Base-by-base conservation (phyloP, 2,113 vertebrate genomes). In the Neodon shergylaensis region DNA sequence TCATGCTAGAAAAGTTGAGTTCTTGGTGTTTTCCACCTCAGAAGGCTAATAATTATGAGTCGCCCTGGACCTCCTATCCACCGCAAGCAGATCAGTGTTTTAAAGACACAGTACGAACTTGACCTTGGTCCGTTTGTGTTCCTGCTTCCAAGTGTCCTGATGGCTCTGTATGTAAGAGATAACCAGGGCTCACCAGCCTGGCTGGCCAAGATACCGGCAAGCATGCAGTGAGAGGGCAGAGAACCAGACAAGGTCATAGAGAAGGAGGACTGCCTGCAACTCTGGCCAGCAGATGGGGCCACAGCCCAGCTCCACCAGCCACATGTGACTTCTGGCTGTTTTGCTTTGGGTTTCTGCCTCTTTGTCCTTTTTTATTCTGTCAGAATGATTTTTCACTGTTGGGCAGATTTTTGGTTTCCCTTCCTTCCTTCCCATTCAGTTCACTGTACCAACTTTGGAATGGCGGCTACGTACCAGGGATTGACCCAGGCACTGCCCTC, bases 211-310 rank as follows among this genome's bases (percentile, higher is more conserved):
- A 96, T 95, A 91, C 91, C 44, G 42, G 66, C 49, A 66, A 76
- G 44, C 36, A 12, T 26, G 54, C 58, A 58, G 58, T 77, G 65
- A 49, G 52, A 94, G 54, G 93, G 72, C 52, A 58, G 72, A 76
- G 79, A 74, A 44, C 77, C 33, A 28, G 33, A 73, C 77, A 97
- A 97, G 95, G 95, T 90, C 85, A 82, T 7, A 70, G 65, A 36
- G 89, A 65, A 76, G 8, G 58, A 82, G 78, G 76, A 31, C 87
- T 42, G 33, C 26, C 79, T 52, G 42, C 0, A 4, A 44, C 81
- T 96, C 61, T 39, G 68, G 85, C 95, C 96, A 95, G 95, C 47
- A 97, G 97, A 49, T 92, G 94, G 94, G 97, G 92, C 90, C 96
- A 42, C 94, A 95, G 90, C 65, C 63, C 91, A 72, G 77, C 54